Evolutionary conservation across 2,113 vertebrate genomes (phyloP).

Genomic region (Dipodomys ordii): DNA sequence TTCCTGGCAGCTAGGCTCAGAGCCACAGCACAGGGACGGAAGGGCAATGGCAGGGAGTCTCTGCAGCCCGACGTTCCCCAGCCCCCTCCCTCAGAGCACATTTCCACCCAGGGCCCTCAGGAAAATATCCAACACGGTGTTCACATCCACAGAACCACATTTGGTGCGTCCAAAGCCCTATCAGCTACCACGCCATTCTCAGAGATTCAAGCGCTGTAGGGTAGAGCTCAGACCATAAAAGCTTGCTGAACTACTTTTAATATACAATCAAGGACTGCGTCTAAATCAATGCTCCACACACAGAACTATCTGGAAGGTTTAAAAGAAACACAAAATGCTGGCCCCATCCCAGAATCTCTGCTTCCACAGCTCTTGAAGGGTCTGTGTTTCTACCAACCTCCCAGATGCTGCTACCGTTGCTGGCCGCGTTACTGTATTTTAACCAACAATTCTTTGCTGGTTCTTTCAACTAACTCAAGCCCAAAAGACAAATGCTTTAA

Average conservation of each 20-base stretch:
- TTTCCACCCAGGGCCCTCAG: not conserved
- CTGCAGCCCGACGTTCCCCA: not conserved
- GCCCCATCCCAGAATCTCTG: not conserved
- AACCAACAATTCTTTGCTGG: not conserved
- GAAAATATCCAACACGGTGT: not conserved
- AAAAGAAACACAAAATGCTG: not conserved
- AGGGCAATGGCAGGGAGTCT: not conserved
- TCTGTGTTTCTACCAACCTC: not conserved
- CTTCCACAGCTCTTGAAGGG: not conserved
- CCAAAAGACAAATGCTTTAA: not conserved
- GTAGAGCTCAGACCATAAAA: not conserved
- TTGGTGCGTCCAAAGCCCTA: not conserved
- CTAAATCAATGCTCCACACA: not conserved
- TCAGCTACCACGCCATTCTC: no score
- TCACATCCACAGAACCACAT: not conserved
- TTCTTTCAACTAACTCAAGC: not conserved
- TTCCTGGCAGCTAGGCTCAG: not conserved
- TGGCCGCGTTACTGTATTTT: not conserved
- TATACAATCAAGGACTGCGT: not conserved
- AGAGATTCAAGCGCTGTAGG: not conserved
- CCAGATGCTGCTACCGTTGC: not conserved
- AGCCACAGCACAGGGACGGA: not conserved
- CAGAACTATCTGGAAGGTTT: not conserved
- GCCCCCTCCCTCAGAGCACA: not conserved
- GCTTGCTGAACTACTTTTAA: not conserved